Evolutionary conservation across 2,797 vertebrate species (phyloP).

Genomic region (Dromococcyx pavoninus): DNA sequence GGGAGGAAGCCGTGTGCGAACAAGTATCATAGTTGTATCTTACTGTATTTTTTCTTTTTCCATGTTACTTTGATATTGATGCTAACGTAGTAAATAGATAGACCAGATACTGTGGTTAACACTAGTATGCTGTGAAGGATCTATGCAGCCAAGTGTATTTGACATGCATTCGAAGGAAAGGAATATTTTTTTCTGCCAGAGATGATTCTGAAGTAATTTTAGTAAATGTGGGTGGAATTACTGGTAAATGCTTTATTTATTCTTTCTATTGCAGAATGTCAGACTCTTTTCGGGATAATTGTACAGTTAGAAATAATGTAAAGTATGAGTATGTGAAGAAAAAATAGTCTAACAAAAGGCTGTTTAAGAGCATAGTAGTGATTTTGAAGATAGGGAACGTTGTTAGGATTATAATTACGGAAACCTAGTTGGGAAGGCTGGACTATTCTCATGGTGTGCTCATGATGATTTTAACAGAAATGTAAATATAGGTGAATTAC

Average conservation of each 20-base stretch:
- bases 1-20: accelerated
- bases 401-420: not conserved
- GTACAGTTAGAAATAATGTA: not conserved
- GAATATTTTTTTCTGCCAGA: conserved; percentile 10
- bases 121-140: not conserved
- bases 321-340: not conserved
- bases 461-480: not conserved
- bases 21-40: not conserved
- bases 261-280: conserved; percentile 20
- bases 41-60: not conserved
- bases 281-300: not conserved
- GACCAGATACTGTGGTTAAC: not conserved
- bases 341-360: conserved; percentile 1
- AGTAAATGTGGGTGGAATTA: conserved; percentile 56
- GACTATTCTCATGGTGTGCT: not conserved
- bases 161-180: not conserved
- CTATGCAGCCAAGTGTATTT: not conserved
- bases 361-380: conserved; percentile 12
- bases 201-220: conserved; percentile 47
- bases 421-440: not conserved
- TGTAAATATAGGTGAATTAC: not conserved
- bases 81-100: not conserved
- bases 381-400: not conserved
- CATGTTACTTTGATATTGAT: not conserved
- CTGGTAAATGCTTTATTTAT: conserved; percentile 59